phyloP scores from a whole-genome alignment of 2,797 vertebrate species.

The Thaleichthys pacificus region DNA sequence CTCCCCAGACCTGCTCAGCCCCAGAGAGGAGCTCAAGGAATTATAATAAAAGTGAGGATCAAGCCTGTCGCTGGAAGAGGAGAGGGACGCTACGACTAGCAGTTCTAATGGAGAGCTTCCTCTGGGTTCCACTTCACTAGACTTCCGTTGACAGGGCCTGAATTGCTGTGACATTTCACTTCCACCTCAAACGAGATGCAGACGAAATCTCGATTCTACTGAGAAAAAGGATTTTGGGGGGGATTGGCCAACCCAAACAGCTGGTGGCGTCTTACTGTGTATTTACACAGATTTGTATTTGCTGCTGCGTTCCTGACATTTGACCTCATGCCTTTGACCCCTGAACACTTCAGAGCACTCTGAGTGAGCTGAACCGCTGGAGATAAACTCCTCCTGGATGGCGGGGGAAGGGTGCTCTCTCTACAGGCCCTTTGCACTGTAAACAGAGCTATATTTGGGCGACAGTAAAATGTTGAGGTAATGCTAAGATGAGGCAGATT shows the following conservation, averaged over 20 bases:
- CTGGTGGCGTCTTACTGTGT: conserved; percentile 30
- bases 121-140: conserved; percentile 41
- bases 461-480: conserved; percentile 2
- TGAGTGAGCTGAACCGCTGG: not conserved
- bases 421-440: not conserved
- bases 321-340: conserved; percentile 6
- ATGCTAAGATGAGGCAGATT: not conserved
- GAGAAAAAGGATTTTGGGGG: not conserved
- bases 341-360: not conserved
- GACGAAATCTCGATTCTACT: conserved; percentile 22
- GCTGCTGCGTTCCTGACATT: not conserved
- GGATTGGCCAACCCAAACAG: conserved; percentile 1
- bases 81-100: conserved; percentile 9
- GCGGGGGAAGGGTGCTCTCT: not conserved
- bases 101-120: conserved; percentile 40
- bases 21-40: conserved; percentile 41
- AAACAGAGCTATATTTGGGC: conserved; percentile 12
- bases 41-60: conserved; percentile 31
- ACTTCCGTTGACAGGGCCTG: conserved; percentile 44
- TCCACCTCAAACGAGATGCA: conserved; percentile 11
- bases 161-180: conserved; percentile 38
- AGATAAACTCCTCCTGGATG: not conserved
- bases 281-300: conserved; percentile 2
- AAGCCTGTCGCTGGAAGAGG: not conserved
- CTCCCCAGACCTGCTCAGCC: conserved; percentile 23